Conservation (phyloP, 2,797 vertebrate genomes). For the Ptychadena robeensis region DNA sequence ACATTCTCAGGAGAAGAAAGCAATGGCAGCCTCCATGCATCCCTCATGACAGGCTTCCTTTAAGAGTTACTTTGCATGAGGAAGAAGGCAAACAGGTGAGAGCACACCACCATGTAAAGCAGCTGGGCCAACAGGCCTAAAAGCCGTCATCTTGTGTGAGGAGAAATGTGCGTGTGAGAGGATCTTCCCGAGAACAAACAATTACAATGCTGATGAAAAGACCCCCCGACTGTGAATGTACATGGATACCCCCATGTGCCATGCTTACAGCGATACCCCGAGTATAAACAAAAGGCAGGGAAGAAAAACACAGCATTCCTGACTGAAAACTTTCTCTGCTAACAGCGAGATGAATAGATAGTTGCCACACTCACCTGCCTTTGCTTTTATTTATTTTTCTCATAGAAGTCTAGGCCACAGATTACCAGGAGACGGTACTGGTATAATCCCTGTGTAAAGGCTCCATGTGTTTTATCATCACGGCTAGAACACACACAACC, state of each 20-base stretch:
- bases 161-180: slow-evolving; percentile 13
- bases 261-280: neutral
- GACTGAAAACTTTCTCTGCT: neutral
- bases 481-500: neutral
- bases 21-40: neutral
- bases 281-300: neutral
- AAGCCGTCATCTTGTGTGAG: neutral
- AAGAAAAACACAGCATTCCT: slow-evolving; percentile 29
- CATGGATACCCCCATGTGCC: slow-evolving; percentile 23
- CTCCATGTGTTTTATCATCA: neutral
- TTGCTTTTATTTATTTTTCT: neutral
- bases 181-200: slow-evolving; percentile 25
- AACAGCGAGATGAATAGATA: neutral
- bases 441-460: neutral
- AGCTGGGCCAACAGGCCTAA: neutral
- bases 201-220: slow-evolving; percentile 8
- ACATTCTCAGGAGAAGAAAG: neutral
- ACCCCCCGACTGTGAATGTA: slow-evolving; percentile 3
- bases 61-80: neutral
- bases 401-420: neutral
- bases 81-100: no score
- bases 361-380: neutral
- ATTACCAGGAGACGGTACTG: neutral
- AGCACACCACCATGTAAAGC: slow-evolving; percentile 5
- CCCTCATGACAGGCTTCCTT: neutral